Evolutionary conservation across 2,797 vertebrate genomes (phyloP), one percentile per base, ranked within the genome.

Genomic region (Numenius phaeopus): DNA sequence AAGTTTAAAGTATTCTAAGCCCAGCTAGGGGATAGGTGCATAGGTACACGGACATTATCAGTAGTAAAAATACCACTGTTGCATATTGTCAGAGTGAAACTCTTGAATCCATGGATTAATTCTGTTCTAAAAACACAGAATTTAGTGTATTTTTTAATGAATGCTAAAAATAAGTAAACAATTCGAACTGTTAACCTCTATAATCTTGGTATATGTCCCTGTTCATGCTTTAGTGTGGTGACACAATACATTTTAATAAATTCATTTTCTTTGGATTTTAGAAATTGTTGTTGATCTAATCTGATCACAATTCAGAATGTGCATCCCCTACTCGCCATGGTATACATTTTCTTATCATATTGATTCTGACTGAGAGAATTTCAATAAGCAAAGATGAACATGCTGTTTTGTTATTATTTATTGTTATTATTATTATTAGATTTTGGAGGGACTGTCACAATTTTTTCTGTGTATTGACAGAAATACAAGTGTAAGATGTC

Each of bases 21-120:
- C 4, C 9, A 47, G 0, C 3, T 20, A 66, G 18, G 9, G 11
- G 9, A 58, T 5, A 72, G 13, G 4, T 23, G 34, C 1, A 39
- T 91, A 37, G 34, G 57, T 4, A 58, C 18, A 37, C 16, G 2
- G 23, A 3, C 7, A 40, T 49, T 80, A 65, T 57, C 2, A 46
- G 2, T 18, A 67, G 6, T 34, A 77, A 86, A 77, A 59, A 54
- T 65, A 37, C 42, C 16, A 40, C 7, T 62, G 7, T 47, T 72
- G 22, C 13, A 8, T 54, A 15, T 15, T 69, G 4, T 37, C 40
- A 67, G 14, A 27, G 22, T 5, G 22, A 67, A 37, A 71, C 5
- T 52, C 7, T 42, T 44, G 6, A 90, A 81, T 59, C 26, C 7
- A 20, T 54, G 21, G 5, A 73, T 5, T 3, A 59, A 8, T 47